Evolutionary conservation across 2,113 vertebrate species (phyloP).

Genomic region (Anguilla rostrata): DNA sequence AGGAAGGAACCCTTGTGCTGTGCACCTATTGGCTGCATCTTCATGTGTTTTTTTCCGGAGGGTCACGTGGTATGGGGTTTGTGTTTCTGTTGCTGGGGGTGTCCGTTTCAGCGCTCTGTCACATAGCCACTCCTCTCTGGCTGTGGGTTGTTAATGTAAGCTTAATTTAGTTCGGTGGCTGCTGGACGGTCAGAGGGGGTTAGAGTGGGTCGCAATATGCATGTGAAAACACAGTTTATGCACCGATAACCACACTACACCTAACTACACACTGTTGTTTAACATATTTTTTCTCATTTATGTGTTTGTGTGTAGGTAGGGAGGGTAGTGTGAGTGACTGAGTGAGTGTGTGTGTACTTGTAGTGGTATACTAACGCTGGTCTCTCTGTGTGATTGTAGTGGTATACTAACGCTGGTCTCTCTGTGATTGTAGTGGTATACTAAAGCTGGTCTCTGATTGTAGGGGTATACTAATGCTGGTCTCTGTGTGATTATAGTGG

Average conservation of each 20-base stretch:
- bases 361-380: background rate
- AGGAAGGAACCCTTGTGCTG: background rate
- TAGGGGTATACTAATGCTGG: too few relatives aligned
- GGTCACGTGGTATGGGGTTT: background rate
- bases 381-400: too few relatives aligned
- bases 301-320: background rate
- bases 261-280: background rate
- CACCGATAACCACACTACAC: background rate
- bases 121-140: too few relatives aligned
- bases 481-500: too few relatives aligned
- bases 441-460: too few relatives aligned
- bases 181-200: too few relatives aligned
- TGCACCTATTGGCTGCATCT: background rate
- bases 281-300: too few relatives aligned
- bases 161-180: background rate
- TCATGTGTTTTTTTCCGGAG: background rate
- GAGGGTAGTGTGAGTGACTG: background rate
- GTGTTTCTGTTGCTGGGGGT: background rate
- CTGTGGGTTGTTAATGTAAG: background rate
- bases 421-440: too few relatives aligned
- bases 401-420: too few relatives aligned
- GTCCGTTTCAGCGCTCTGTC: background rate
- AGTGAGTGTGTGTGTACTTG: background rate
- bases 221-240: too few relatives aligned
- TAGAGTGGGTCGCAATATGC: too few relatives aligned